Base-by-base conservation (phyloP, 2,888 invertebrate species). In the Nowickia ferox region DNA sequence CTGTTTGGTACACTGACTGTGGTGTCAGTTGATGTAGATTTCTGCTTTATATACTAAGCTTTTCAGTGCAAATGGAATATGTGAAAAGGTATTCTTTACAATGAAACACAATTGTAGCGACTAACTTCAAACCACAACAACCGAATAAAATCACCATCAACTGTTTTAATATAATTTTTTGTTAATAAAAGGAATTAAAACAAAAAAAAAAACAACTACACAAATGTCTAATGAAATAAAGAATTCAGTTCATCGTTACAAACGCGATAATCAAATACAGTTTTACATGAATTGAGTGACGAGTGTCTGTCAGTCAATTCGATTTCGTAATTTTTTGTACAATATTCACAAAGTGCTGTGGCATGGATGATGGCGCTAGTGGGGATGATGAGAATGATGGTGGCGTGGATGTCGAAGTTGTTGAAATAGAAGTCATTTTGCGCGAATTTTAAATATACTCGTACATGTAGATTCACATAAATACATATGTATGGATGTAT, bases 251-350 rank as follows among this genome's bases (percentile, higher is more conserved):
- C 17, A 38, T 48, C 57, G 53, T 63, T 53, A 75, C 69, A 51
- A 77, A 65, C 6, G 77, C 53, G 74, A 75, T 81, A 85, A 85
- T 81, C 82, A 63, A 85, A 78, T 78, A 42, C 10, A 57, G 46
- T 78, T 81, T 75, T 77, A 63, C 68, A 72, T 84, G 71, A 77
- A 83, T 83, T 76, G 77, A 66, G 65, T 78, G 77, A 75, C 68
- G 79, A 63, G 68, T 85, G 85, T 78, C 84, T 82, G 78, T 69
- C 85, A 85, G 78, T 69, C 85, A 85, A 85, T 81, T 85, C 63
- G 77, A 85, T 85, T 84, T 71, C 63, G 77, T 69, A 85, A 85
- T 81, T 85, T 85, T 68, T 82, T 81, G 63, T 57, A 78, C 68
- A 84, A 77, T 81, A 84, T 84, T 72, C 81, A 85, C 66, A 78